phyloP scores from a whole-genome alignment of 2,113 vertebrate species.

The Trichomycterus rosablanca region DNA sequence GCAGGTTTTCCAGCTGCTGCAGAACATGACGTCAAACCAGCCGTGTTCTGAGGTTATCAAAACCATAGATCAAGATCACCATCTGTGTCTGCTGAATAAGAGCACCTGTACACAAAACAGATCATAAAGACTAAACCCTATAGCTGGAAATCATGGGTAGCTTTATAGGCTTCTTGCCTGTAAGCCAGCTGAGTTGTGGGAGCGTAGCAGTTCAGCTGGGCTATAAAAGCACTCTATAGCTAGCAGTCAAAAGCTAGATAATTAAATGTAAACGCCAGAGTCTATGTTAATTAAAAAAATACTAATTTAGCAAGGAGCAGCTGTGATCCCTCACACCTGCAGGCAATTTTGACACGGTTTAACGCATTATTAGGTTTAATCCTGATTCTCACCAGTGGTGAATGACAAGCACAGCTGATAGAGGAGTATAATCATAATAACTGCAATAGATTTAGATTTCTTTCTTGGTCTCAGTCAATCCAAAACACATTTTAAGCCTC shows the following conservation, averaged over 20 bases:
- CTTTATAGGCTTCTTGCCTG: conserved; percentile 25
- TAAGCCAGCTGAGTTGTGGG: conserved; percentile 10
- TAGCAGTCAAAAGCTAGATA: conserved; percentile 2
- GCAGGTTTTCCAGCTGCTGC: too few relatives aligned
- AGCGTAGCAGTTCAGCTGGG: background rate
- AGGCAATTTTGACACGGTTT: background rate
- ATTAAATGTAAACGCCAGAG: conserved; percentile 1
- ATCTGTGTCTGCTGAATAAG: conserved; percentile 27
- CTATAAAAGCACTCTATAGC: background rate
- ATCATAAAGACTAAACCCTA: conserved; percentile 15
- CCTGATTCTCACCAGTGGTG: background rate
- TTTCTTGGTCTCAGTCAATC: background rate
- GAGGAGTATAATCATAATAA: background rate
- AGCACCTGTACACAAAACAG: conserved; percentile 3
- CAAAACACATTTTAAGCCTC: conserved; percentile 11
- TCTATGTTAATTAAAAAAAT: conserved; percentile 4
- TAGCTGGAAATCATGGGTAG: conserved; percentile 2
- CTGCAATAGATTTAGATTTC: background rate
- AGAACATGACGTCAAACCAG: too few relatives aligned
- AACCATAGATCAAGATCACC: conserved; percentile 24
- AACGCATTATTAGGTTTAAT: conserved; percentile 14
- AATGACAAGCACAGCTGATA: background rate
- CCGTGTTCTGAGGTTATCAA: too few relatives aligned
- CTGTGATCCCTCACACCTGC: background rate
- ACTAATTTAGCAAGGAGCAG: background rate